Conservation (phyloP, 2,797 vertebrate species). For the Glyptemys insculpta region DNA sequence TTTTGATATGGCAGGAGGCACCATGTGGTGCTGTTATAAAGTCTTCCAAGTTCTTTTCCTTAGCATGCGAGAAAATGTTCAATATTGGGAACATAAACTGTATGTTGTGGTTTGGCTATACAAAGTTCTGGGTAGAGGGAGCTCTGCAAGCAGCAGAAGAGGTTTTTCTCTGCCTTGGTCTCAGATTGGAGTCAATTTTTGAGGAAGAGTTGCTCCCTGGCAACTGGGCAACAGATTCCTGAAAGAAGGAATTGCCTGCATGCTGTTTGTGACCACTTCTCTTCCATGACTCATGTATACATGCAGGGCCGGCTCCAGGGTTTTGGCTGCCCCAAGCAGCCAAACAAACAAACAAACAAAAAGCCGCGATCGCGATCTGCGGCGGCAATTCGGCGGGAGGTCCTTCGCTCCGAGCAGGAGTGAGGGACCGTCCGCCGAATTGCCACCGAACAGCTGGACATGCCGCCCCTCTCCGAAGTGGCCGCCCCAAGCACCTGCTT, state of each 20-base stretch:
- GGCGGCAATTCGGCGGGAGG: no score
- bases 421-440: no score
- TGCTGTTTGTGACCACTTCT: not conserved
- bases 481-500: no score
- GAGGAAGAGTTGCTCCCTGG: not conserved
- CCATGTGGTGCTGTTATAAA: constrained; percentile 3
- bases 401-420: no score
- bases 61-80: fast-evolving
- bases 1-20: not conserved
- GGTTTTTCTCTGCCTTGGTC: not conserved
- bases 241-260: not conserved
- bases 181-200: not conserved
- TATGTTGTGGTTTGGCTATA: not conserved
- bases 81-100: not conserved
- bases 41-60: not conserved
- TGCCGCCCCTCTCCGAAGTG: no score
- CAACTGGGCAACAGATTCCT: not conserved
- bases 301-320: no score
- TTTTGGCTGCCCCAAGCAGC: no score
- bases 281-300: not conserved
- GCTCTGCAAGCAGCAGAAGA: not conserved
- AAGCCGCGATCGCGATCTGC: no score
- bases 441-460: no score
- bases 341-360: no score
- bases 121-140: not conserved